Percentiles rank a stretch among this genome's conserved stretches.
phyloP scores from a whole-genome alignment of 2,797 vertebrate genomes.

The Micromesistius poutassou region DNA sequence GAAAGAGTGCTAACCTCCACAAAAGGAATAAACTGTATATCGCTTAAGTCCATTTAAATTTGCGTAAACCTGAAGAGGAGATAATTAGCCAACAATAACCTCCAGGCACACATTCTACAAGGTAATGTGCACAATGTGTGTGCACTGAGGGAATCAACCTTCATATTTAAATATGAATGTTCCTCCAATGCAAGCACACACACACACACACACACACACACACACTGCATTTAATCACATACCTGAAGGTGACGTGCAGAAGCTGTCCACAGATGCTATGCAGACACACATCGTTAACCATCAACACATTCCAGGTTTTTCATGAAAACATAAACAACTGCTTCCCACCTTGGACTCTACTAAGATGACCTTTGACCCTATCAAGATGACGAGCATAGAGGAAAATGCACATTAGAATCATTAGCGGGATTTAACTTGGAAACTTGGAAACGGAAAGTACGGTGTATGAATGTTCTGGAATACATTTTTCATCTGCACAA shows the following conservation, averaged over 20 bases:
- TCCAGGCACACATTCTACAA: slow-evolving; percentile 13
- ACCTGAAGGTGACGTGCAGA: not conserved
- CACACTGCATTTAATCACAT: not conserved
- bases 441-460: not conserved
- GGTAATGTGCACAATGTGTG: slow-evolving; percentile 7
- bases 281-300: not conserved
- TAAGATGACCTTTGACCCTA: not conserved
- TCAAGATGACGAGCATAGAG: too few relatives aligned
- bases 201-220: slow-evolving; percentile 4
- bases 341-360: not conserved
- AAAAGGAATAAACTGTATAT: slow-evolving; percentile 44
- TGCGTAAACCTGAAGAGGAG: slow-evolving; percentile 31
- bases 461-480: not conserved
- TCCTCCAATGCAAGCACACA: slow-evolving; percentile 1
- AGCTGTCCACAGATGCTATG: not conserved
- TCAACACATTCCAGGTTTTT: not conserved
- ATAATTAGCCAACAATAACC: slow-evolving; percentile 44
- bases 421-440: not conserved
- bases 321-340: not conserved
- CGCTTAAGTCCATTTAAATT: slow-evolving; percentile 39
- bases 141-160: not conserved
- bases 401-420: too few relatives aligned
- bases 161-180: not conserved
- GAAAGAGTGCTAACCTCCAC: slow-evolving; percentile 41
- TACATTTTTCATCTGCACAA: not conserved